Percentiles rank a stretch among this genome's conserved stretches.
phyloP scores from a whole-genome alignment of 2,888 invertebrate genomes.

The Pelosia muscerda region DNA sequence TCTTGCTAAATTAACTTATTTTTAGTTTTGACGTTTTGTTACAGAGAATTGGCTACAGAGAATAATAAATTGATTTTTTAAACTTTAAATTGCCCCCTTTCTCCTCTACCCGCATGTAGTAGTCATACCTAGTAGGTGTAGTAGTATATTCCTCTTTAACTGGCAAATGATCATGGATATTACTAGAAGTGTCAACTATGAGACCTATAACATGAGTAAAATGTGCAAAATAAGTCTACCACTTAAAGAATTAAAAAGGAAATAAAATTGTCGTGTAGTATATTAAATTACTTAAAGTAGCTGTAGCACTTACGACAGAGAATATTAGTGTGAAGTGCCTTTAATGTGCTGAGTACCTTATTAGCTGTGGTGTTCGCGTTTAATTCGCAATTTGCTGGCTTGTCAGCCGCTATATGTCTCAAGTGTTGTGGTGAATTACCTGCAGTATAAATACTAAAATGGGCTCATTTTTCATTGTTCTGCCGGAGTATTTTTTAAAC shows the following conservation, averaged over 20 bases:
- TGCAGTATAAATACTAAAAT: background rate
- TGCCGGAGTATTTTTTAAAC: too few relatives aligned
- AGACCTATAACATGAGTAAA: background rate
- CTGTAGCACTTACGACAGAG: slow-evolving; percentile 42
- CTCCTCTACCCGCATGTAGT: too few relatives aligned
- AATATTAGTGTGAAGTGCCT: slow-evolving; percentile 56
- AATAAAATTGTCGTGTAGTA: slow-evolving; percentile 21
- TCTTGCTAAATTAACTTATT: too few relatives aligned
- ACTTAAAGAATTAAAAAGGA: slow-evolving; percentile 6
- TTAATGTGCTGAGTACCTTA: slow-evolving; percentile 56
- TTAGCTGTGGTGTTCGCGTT: slow-evolving; percentile 48
- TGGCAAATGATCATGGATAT: too few relatives aligned
- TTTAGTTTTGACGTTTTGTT: too few relatives aligned
- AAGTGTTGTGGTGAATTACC: background rate
- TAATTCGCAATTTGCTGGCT: slow-evolving; percentile 43
- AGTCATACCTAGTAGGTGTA: too few relatives aligned
- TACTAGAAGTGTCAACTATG: too few relatives aligned
- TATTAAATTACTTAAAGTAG: slow-evolving; percentile 44
- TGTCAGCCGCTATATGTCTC: slow-evolving; percentile 18
- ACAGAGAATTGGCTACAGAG: too few relatives aligned
- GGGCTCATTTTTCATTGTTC: background rate
- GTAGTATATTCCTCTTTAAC: too few relatives aligned
- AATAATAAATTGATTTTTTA: too few relatives aligned
- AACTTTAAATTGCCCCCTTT: too few relatives aligned
- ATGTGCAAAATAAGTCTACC: background rate